Percentiles rank a stretch among this genome's conserved stretches.
phyloP scores from a whole-genome alignment of 2,797 vertebrate genomes.

The Calcarius lapponicus region DNA sequence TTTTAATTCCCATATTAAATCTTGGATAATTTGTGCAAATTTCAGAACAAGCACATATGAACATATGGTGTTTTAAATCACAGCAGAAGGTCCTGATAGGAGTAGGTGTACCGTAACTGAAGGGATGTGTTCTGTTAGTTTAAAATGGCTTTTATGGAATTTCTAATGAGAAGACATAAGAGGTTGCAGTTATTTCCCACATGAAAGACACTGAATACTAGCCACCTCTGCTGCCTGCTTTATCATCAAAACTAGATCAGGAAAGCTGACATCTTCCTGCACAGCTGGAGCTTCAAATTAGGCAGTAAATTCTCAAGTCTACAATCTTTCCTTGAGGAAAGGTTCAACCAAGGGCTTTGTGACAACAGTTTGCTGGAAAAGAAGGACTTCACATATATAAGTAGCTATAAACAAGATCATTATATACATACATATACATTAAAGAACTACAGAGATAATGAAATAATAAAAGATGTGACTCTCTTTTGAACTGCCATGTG shows the following conservation, averaged over 20 bases:
- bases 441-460: not conserved
- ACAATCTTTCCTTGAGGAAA: not conserved
- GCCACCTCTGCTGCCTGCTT: not conserved
- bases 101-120: constrained; percentile 11
- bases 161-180: constrained; percentile 4
- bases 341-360: not conserved
- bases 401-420: not conserved
- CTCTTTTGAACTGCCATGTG: not conserved
- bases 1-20: constrained; percentile 11
- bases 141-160: not conserved
- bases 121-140: not conserved
- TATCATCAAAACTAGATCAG: not conserved
- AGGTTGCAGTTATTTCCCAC: not conserved
- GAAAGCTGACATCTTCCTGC: not conserved
- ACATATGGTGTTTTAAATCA: constrained; percentile 33
- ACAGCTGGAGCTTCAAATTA: constrained; percentile 10
- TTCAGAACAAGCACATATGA: constrained; percentile 16
- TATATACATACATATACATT: not conserved
- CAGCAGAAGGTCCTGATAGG: constrained; percentile 10
- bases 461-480: not conserved
- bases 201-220: not conserved
- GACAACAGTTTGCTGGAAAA: not conserved
- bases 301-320: not conserved
- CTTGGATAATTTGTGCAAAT: not conserved
- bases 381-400: not conserved